Base-by-base conservation (phyloP, 1,140 invertebrate species). In the Nasonia vitripennis region DNA sequence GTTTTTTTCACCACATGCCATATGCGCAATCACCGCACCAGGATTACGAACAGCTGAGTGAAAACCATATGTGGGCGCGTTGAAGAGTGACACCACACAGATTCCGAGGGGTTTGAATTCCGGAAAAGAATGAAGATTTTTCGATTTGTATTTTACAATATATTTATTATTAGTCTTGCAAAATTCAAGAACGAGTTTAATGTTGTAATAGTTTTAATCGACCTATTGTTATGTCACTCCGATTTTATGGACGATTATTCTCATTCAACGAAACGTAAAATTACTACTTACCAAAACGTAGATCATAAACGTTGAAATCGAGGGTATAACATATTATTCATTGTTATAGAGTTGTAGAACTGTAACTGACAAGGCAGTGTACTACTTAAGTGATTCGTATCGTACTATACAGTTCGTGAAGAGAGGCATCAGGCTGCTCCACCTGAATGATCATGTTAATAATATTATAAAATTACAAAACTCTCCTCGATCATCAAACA, bases 21-120 rank as follows among this genome's bases (percentile, higher is more conserved):
- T 84, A 78, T 84, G 83, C 62, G 27, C 68, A 84, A 84, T 80
- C 67, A 84, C 41, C 7, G 48, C 75, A 20, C 27, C 2, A 23
- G n/a, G 81, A 75, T 75, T 31, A 81, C 51, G 17, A 11, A 31
- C 31, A n/a, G 77, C 34, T 62, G 51, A 68, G 31, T 62, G 10
- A 85, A 80, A 80, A 85, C 84, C 84, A 85, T 80, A 85, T 85
- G 84, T 81, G 78, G 27, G 45, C 23, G 75, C 20, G 34, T 23
- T 45, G 45, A 74, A 74, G n/a, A 81, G 41, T 71, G 75, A 55
- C 48, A 78, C 23, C 11, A 48, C 11, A 48, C 10, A 12, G 37
- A 71, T 34, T 34, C 23, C 6, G 6, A 7, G 55, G 17, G 17
- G 20, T 62, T 6, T 62, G 1, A 27, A n/a, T 62, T 62, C 20